Base-by-base conservation (phyloP, 2,113 vertebrate genomes). In the Sinosuthora webbiana region DNA sequence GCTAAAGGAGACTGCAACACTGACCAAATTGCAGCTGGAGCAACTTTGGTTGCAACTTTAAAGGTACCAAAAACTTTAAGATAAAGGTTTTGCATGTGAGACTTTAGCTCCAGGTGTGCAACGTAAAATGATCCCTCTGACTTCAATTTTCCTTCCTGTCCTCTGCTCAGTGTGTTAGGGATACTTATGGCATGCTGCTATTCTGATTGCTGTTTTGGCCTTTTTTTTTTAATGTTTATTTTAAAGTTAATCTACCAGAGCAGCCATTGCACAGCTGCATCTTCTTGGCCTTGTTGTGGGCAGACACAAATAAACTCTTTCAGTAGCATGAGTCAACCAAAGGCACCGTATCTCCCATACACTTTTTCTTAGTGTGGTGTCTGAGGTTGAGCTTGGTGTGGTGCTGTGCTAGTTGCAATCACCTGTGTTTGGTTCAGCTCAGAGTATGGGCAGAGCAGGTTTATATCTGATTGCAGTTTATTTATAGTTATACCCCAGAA, bases 401-500 rank as follows among this genome's bases (percentile, higher is more conserved):
- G 62, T 69, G 75, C 57, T 85, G 31, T 68, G 75, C 82, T 62
- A 50, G 55, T 69, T 2, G 3, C 55, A 86, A 0, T 94, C 90
- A 74, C 35, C 55, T 89, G 59, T 44, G 28, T 59, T 91, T 91
- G 64, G 30, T 67, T 87, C 22, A 65, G 63, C 45, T 94, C 89
- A 87, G 52, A 42, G 10, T 84, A 57, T 68, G 69, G 89, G 82
- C 79, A 95, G 31, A 90, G 67, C 60, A 79, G 74, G 4, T 17
- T 88, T 62, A 19, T 90, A 83, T 94, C 90, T 95, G 94, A 93
- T 88, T 50, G 71, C 28, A 59, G 44, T 83, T 88, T 96, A 95
- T 95, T 97, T 94, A 96, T 95, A 97, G 74, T 57, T 81, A 59
- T 16, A 70, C 71, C 76, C 52, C 65, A 84, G 33, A 81, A 15